A percentile compares a stretch with the other conserved stretches of the same genome.
phyloP scores from a whole-genome alignment of 2,888 invertebrate genomes.

The Folsomia candida region DNA sequence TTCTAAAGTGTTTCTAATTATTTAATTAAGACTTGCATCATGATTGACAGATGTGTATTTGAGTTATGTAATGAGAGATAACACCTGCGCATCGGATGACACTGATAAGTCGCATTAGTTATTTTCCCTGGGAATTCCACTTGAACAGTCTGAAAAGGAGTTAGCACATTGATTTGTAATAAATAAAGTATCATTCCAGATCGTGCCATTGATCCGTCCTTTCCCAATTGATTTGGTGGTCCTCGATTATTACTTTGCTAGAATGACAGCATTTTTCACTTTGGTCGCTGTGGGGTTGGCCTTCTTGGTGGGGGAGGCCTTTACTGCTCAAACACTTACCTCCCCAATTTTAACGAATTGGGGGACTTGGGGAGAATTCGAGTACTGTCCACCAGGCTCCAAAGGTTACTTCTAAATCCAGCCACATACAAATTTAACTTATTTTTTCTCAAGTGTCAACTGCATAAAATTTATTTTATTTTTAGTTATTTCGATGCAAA shows the following conservation, averaged over 20 bases:
- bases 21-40: too few species aligned
- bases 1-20: too few species aligned
- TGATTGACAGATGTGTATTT: too few species aligned
- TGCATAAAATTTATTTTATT: neutral
- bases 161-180: too few species aligned
- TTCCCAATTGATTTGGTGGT: neutral
- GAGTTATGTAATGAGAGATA: too few species aligned
- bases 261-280: neutral
- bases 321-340: constrained; percentile 1
- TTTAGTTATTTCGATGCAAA: constrained; percentile 1
- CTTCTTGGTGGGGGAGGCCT: neutral
- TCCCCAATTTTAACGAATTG: constrained; percentile 6
- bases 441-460: neutral
- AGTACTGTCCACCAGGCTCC: constrained; percentile 35
- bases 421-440: neutral
- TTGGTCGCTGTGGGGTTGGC: neutral
- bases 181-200: too few species aligned
- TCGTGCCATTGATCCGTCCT: too few species aligned
- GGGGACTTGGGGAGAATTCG: constrained; percentile 35
- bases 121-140: neutral
- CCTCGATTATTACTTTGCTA: neutral
- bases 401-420: constrained; percentile 12
- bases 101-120: neutral
- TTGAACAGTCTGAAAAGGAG: too few species aligned
- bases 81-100: too few species aligned